Evolutionary conservation across 1,140 invertebrate species (phyloP), one percentile per base, ranked within the genome.

Genomic region (Liolophura sinensis): DNA sequence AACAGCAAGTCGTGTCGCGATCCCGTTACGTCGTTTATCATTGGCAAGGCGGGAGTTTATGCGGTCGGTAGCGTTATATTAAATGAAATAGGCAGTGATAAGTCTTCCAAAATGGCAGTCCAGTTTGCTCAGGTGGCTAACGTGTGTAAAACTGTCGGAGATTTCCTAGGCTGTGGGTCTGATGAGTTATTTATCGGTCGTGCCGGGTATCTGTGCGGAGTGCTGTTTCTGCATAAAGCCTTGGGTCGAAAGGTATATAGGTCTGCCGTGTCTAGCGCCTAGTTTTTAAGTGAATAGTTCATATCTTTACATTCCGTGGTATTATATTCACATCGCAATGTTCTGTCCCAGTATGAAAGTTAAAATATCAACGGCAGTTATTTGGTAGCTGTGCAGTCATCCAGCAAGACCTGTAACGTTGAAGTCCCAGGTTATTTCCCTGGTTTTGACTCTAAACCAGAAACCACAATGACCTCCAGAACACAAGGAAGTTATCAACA

Each of bases 121-220:
- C 61, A 74, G 16, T 80, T 72, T 70, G 47, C 75, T 20, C 88
- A 89, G 65, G 81, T 87, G 0, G 31, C 31, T 40, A 9, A 40
- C 9, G 31, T 40, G 31, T 40, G 31, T 40, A 40, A 40, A 5
- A 40, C 31, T 40, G 31, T 9, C 31, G 31, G 31, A 40, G 87
- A 89, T 62, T 92, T 91, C 77, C 84, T 90, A 31, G 85, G 86
- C 71, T 88, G 87, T 83, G 93, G 92, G 27, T 91, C 91, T 40
- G 92, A 95, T 84, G 93, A 95, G 79, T 85, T 94, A 22, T 90
- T 94, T 73, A 92, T 94, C 7, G 93, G 93, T 0, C 86, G 93
- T 67, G 89, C 92, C 50, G 92, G 93, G 0, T 94, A 92, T 74
- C 77, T 95, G 1, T 89, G 88, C 74, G 92, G 91, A n/a, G 87